Evolutionary conservation across 1,140 invertebrate genomes (phyloP).

Genomic region (Schlechtendalia chinensis): DNA sequence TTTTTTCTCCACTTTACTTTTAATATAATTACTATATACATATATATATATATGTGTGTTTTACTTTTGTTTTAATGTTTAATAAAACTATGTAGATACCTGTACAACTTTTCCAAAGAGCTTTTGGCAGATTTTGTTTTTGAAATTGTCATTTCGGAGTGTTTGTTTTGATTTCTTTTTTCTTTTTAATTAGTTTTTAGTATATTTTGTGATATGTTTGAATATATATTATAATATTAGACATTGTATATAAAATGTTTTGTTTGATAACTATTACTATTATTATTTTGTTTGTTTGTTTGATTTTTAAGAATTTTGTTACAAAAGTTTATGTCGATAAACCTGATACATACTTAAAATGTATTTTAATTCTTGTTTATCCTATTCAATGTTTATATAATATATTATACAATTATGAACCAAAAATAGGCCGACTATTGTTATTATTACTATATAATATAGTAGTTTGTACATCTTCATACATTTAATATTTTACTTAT

Average conservation of each 20-base stretch:
- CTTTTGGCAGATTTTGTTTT: background rate
- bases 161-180: conserved; percentile 11
- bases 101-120: conserved; percentile 16
- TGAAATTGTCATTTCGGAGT: background rate
- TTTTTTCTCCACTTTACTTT: background rate
- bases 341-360: background rate
- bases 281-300: conserved; percentile 6
- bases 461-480: background rate
- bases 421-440: background rate
- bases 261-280: conserved; percentile 22
- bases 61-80: background rate
- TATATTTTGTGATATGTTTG: conserved; percentile 30
- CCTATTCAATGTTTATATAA: conserved; percentile 33
- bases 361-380: conserved; percentile 12
- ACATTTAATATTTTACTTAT: background rate
- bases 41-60: too few relatives aligned
- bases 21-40: conserved; percentile 6
- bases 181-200: conserved; percentile 22
- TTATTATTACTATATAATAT: background rate
- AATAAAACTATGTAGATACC: conserved; percentile 21
- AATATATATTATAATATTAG: conserved; percentile 23
- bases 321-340: conserved; percentile 24
- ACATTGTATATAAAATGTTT: conserved; percentile 30
- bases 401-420: conserved; percentile 10
- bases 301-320: conserved; percentile 27